Base-by-base conservation (phyloP, 2,888 invertebrate species). In the Lepidochitona cinerea region DNA sequence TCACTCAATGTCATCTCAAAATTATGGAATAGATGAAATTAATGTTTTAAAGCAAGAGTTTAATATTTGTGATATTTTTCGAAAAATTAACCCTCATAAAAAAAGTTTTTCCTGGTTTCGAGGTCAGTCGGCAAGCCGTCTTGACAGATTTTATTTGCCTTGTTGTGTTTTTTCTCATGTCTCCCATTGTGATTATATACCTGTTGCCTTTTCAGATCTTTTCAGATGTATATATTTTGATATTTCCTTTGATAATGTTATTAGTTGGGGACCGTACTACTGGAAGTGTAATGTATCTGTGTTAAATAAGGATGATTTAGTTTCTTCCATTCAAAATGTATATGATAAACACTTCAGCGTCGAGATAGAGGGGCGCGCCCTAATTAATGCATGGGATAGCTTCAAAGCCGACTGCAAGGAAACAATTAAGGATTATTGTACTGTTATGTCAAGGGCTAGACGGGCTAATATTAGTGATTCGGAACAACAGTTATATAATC, bases 41-140 rank as follows among this genome's bases (percentile, higher is more conserved):
- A 68, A 65, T 33, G 18, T n/a, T 4, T 64, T 77, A 29, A 71
- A 70, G 29, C 41, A 68, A 23, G 64, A 75, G 37, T 71, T 70
- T 70, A 65, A 36, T 5, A 70, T 77, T 29, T 59, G 64, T 26
- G 75, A 77, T 59, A 36, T 53, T 35, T 74, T 65, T 54, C 41
- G 76, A 37, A 37, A 52, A 68, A 1, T 68, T 12, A 36, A 65
- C 70, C 77, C 73, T 23, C 52, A 64, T 35, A 54, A 41, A 54
- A 70, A 53, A 54, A 14, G 23, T 26, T 59, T 29, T 32, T 29
- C 59, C 12, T 59, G 59, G 59, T 59, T 9, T 59, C 23, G 59
- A 26, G 7, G 59, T 26, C 59, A 59, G 32, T 29, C 23, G 23
- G 59, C 59, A 4, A 59, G 59, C 9, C 23, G 59, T 14, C 26